A percentile compares a stretch with the other conserved stretches of the same genome.
Conservation (phyloP, 2,113 vertebrate genomes). For the Dissostichus mawsoni region DNA sequence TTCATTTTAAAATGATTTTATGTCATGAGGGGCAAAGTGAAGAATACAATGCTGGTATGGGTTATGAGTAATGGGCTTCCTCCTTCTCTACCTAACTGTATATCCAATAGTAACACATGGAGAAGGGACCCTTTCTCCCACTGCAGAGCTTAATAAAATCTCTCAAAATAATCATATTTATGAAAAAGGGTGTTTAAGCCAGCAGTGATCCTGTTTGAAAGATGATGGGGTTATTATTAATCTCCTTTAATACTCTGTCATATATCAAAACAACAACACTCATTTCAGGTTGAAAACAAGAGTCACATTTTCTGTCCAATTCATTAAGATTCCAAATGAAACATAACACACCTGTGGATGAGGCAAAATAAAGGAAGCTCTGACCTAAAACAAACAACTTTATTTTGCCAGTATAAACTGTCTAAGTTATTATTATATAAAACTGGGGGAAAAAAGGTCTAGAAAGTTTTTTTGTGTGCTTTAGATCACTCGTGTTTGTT, state of each 20-base stretch:
- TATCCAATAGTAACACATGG: background rate
- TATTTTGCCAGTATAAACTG: too few relatives aligned
- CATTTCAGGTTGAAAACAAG: too few relatives aligned
- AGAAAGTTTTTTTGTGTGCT: too few relatives aligned
- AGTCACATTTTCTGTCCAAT: background rate
- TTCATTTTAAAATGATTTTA: background rate
- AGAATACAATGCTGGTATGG: background rate
- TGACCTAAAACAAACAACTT: too few relatives aligned
- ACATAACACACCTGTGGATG: too few relatives aligned
- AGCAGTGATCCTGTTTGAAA: background rate
- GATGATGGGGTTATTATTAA: background rate
- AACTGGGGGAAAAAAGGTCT: too few relatives aligned
- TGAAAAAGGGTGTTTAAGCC: too few relatives aligned
- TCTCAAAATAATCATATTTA: too few relatives aligned
- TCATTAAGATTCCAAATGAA: background rate
- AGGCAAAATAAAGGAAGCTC: too few relatives aligned
- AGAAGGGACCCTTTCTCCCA: background rate
- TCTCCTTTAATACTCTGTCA: background rate
- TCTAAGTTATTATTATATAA: too few relatives aligned
- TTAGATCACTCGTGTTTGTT: too few relatives aligned
- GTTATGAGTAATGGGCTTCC: too few relatives aligned
- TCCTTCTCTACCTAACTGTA: background rate
- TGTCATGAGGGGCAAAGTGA: background rate
- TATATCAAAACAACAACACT: background rate
- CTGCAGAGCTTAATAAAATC: background rate